These are phyloP conservation scores for Salminus brasiliensis DNA, from an alignment of 2,113 vertebrate genomes.

Conservation along the genomic window DNA sequence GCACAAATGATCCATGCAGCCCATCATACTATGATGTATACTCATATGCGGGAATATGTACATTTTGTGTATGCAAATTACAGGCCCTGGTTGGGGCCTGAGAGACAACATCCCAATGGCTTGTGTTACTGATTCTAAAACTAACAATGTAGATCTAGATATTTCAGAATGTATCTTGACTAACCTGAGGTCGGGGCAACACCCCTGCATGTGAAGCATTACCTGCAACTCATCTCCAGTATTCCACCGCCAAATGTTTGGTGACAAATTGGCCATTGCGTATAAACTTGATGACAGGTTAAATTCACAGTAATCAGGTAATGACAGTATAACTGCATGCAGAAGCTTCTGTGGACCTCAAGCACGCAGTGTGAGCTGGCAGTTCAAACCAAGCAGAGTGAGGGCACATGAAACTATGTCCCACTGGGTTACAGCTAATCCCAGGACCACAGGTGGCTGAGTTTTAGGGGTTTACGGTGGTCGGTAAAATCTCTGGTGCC, in stretches of 20 bases:
- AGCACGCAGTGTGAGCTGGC: not conserved
- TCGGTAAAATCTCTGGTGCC: constrained; percentile 42
- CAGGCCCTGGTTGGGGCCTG: not conserved
- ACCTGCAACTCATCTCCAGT: not conserved
- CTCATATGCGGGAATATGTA: not conserved
- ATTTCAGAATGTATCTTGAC: not conserved
- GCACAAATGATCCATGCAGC: not conserved
- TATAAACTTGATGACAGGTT: not conserved
- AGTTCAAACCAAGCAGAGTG: not conserved
- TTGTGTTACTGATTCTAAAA: not conserved
- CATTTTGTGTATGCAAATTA: not conserved
- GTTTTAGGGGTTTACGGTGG: constrained; percentile 50
- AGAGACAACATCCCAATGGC: not conserved
- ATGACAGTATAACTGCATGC: constrained; percentile 8
- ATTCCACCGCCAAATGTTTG: not conserved
- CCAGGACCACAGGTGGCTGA: constrained; percentile 53
- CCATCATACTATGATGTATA: not conserved
- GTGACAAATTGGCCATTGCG: not conserved
- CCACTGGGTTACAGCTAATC: constrained; percentile 44
- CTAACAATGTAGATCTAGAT: not conserved
- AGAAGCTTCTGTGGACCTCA: constrained; percentile 23
- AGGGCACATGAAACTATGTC: constrained; percentile 19
- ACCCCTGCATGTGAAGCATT: not conserved
- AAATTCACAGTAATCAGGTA: constrained; percentile 3
- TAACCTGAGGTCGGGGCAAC: not conserved